Conservation (phyloP, 2,113 vertebrate species). For the Penelope pileata region DNA sequence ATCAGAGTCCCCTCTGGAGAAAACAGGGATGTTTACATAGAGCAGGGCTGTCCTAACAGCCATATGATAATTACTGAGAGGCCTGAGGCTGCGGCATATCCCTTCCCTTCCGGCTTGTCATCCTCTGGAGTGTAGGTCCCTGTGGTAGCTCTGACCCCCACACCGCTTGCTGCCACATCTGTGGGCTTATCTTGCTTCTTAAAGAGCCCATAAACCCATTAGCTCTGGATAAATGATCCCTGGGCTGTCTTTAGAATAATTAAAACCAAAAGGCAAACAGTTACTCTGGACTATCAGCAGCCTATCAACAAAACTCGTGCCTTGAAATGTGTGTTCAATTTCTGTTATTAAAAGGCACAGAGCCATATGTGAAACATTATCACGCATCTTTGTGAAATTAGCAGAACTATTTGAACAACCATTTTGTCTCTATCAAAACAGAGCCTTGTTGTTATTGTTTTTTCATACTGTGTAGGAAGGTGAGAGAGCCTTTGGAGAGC, state of each 20-base stretch:
- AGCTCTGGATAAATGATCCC: slow-evolving; percentile 79
- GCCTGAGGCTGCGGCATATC: slow-evolving; percentile 18
- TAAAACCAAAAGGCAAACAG: slow-evolving; percentile 81
- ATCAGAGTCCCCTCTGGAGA: not conserved
- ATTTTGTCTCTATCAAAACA: slow-evolving; percentile 79
- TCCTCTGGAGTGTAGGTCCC: not conserved
- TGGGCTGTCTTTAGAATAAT: slow-evolving; percentile 83
- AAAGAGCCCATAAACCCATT: slow-evolving; percentile 65
- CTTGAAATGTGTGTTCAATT: slow-evolving; percentile 83
- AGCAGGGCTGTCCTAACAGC: slow-evolving; percentile 34
- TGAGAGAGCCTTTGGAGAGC: slow-evolving; percentile 27
- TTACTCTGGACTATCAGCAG: slow-evolving; percentile 77
- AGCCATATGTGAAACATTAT: slow-evolving; percentile 82
- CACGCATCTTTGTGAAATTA: slow-evolving; percentile 82
- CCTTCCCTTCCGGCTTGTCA: slow-evolving; percentile 10
- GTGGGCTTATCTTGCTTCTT: slow-evolving; percentile 71
- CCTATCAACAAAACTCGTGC: slow-evolving; percentile 79
- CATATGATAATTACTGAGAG: slow-evolving; percentile 30
- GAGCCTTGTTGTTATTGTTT: slow-evolving; percentile 34
- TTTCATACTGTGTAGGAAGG: slow-evolving; percentile 52
- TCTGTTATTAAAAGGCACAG: slow-evolving; percentile 80
- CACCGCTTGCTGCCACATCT: slow-evolving; percentile 68
- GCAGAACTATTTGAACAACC: slow-evolving; percentile 81
- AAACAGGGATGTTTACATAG: slow-evolving; percentile 24
- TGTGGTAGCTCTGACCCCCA: slow-evolving; percentile 65